Evolutionary conservation across 2,113 vertebrate species (phyloP).

Genomic region (Dromas ardeola): DNA sequence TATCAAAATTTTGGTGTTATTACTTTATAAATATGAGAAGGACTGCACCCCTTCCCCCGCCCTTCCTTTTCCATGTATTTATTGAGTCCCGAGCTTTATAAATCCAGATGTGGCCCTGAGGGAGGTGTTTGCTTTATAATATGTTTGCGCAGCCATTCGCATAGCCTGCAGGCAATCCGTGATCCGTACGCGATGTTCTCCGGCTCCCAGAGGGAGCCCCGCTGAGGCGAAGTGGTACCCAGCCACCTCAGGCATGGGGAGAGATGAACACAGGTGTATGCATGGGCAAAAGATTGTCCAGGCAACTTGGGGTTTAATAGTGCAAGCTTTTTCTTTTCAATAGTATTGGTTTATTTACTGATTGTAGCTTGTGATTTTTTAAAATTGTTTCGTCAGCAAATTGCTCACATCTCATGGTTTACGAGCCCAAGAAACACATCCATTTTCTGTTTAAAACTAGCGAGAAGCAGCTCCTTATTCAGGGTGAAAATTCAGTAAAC

Average conservation of each 20-base stretch:
- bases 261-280: not conserved
- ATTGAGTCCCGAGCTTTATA: not conserved
- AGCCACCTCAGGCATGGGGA: not conserved
- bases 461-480: not conserved
- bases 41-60: not conserved
- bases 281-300: not conserved
- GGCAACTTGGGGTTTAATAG: not conserved
- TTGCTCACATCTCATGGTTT: not conserved
- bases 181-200: rapidly evolving
- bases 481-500: not conserved
- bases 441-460: not conserved
- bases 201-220: not conserved
- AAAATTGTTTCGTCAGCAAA: not conserved
- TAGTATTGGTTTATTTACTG: not conserved
- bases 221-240: rapidly evolving
- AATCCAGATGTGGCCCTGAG: constrained; percentile 13
- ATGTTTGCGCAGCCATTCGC: not conserved
- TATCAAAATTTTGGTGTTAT: not conserved
- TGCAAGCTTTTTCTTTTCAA: not conserved
- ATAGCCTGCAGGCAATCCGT: not conserved
- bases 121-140: not conserved
- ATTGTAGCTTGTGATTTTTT: not conserved
- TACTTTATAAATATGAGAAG: not conserved
- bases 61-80: constrained; percentile 32
- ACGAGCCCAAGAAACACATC: not conserved